Evolutionary conservation across 1,140 invertebrate genomes (phyloP), one percentile per base, ranked within the genome.

Genomic region (Globodera rostochiensis): DNA sequence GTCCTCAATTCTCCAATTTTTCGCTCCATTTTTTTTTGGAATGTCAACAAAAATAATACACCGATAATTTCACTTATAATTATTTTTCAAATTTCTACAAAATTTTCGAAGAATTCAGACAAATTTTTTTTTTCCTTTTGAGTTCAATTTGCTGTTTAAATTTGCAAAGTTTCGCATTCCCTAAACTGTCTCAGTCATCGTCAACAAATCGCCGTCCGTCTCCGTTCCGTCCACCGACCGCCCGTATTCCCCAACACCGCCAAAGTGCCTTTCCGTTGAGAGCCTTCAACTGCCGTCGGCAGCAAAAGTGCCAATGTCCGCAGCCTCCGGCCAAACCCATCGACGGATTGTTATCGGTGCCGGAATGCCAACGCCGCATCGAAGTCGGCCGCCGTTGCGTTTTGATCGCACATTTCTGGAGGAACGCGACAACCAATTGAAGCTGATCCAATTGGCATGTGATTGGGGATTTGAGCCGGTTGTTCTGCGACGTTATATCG

Each of bases 361-460:
- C 57, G 57, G 57, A 15, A 19, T 19, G 11, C 13, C n/a, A 13
- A 7, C 46, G 6, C n/a, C 69, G 21, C 69, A 71, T 19, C 69
- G 69, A 6, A 36, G 46, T 47, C 66, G 64, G 70, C 80, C 80
- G 3, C 80, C 80, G 6, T 21, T 81, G 11, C 66, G 57, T 53
- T 77, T 81, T 69, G 80, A 81, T 50, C 66, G 80, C 49, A 69
- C 49, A 5, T 81, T 81, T 76, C 57, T 74, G 8, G 64, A 74
- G 46, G 74, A 81, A 13, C 80, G 49, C 60, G 73, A 69, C 49
- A 81, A 81, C 57, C 80, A 81, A 11, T 74, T 81, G 36, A 81
- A 81, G 77, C 45, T 81, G 46, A n/a, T 79, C 57, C 80, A 81
- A 70, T 19, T 81, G 25, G 80, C 79, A 45, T 21, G n/a, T 9